These are phyloP conservation scores for Pterophyllum scalare DNA, from an alignment of 2,113 vertebrate genomes.

Conservation along the genomic window DNA sequence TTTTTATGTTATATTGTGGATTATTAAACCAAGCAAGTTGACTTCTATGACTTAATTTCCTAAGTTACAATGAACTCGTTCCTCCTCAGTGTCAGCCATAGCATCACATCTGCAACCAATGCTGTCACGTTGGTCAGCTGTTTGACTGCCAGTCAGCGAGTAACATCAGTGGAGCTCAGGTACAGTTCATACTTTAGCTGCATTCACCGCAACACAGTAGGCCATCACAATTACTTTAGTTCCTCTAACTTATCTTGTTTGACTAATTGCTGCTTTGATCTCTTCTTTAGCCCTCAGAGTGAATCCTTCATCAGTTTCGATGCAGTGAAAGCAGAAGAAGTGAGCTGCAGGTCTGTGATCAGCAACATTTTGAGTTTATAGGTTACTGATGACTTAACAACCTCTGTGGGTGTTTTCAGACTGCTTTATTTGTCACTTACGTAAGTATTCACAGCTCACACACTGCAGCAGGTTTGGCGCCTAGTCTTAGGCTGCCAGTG, in stretches of 20 bases:
- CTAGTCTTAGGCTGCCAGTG: neutral
- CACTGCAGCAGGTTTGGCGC: neutral
- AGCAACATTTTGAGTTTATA: neutral
- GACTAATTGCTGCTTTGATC: neutral
- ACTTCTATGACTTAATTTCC: no score
- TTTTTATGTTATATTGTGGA: no score
- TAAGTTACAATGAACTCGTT: neutral
- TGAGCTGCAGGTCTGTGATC: conserved; percentile 71
- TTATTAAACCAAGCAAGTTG: no score
- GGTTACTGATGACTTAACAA: neutral
- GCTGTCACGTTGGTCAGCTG: conserved; percentile 65
- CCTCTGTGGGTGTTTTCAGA: neutral
- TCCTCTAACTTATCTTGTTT: neutral
- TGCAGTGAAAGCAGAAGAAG: conserved; percentile 46
- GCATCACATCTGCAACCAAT: conserved; percentile 48
- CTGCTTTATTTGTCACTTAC: neutral
- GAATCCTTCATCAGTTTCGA: conserved; percentile 72
- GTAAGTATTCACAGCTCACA: neutral
- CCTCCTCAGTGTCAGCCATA: conserved; percentile 63
- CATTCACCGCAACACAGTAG: no score
- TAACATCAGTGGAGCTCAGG: conserved; percentile 72
- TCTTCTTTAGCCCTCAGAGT: conserved; percentile 50
- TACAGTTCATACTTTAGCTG: conserved; percentile 7
- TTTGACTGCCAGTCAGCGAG: conserved; percentile 55
- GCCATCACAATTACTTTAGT: neutral